Percentiles rank a stretch among this genome's conserved stretches.
phyloP scores from a whole-genome alignment of 2,797 vertebrate genomes.

The Lepidocolaptes lacrymiger region DNA sequence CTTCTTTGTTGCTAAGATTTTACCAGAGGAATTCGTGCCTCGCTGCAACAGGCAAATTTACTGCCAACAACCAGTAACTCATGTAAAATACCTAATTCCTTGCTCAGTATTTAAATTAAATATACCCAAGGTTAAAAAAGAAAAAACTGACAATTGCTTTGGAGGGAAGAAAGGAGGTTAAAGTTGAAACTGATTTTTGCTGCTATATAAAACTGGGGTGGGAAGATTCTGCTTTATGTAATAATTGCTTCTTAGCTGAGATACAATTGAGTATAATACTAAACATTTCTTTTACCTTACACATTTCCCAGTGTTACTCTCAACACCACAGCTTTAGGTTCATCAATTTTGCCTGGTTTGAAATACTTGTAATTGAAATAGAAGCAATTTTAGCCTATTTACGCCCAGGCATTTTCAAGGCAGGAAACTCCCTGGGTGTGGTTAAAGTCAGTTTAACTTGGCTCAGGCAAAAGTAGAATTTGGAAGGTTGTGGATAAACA shows the following conservation, averaged over 20 bases:
- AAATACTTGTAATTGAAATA: not conserved
- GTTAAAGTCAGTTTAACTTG: not conserved
- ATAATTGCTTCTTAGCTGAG: not conserved
- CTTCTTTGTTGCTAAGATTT: constrained; percentile 24
- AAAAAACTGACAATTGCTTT: not conserved
- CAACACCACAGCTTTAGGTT: not conserved
- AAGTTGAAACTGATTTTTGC: not conserved
- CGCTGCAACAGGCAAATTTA: not conserved
- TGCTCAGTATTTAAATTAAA: not conserved
- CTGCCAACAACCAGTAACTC: not conserved
- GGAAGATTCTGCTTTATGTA: not conserved
- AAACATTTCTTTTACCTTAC: not conserved
- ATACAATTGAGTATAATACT: not conserved
- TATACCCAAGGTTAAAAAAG: not conserved
- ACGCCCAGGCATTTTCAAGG: not conserved
- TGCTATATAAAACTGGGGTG: not conserved
- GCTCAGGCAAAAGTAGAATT: not conserved
- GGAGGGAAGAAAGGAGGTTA: not conserved
- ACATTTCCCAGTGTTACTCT: not conserved
- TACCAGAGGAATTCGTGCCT: not conserved
- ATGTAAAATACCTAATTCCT: not conserved
- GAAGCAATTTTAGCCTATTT: not conserved
- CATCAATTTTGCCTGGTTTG: not conserved
- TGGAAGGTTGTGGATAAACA: not conserved
- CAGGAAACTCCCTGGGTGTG: not conserved